Evolutionary conservation across 2,113 vertebrate genomes (phyloP).

Genomic region (Atractosteus spatula): DNA sequence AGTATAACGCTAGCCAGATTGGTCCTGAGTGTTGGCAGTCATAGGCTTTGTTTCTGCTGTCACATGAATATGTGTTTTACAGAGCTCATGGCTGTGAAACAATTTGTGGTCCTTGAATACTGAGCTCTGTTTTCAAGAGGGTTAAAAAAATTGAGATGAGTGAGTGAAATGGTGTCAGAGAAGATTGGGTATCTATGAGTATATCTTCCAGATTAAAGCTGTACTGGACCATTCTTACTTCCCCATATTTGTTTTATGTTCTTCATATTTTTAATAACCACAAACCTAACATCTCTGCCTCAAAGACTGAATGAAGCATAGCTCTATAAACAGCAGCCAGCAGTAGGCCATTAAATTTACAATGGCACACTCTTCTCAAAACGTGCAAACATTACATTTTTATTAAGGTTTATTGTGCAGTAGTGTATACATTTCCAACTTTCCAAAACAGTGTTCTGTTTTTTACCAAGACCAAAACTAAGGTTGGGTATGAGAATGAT

Average conservation of each 20-base stretch:
- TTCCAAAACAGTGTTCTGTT: no score
- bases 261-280: background rate
- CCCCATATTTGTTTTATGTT: no score
- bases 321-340: no score
- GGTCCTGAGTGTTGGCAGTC: conserved; percentile 4
- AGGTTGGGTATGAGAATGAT: no score
- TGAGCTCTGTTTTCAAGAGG: background rate
- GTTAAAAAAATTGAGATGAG: background rate
- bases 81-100: background rate
- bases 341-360: no score
- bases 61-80: conserved; percentile 1
- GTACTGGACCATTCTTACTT: background rate
- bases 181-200: background rate
- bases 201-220: background rate
- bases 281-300: no score
- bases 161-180: background rate
- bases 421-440: no score
- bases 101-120: background rate
- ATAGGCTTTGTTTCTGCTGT: conserved; percentile 1
- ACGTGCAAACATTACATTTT: no score
- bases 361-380: no score
- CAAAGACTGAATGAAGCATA: no score
- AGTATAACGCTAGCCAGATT: conserved; percentile 25
- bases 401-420: no score
- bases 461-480: no score